Evolutionary conservation across 2,113 vertebrate genomes (phyloP), one percentile per base, ranked within the genome.

Genomic region (Ailuropoda melanoleuca): DNA sequence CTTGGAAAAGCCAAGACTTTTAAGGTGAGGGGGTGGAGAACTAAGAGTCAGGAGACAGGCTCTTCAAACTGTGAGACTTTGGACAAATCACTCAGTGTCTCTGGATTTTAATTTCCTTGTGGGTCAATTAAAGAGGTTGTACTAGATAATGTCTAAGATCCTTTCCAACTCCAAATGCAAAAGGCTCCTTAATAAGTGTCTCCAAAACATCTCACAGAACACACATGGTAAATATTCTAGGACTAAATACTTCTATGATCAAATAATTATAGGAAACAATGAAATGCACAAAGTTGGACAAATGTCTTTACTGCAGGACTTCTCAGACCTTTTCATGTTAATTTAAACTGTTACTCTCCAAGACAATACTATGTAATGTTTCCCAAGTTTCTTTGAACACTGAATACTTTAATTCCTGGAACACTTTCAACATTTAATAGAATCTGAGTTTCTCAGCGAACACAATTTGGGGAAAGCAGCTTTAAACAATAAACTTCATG

Each of bases 331-430:
- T 92, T 75, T 48, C 18, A 48, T 85, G 84, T 11, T 77, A 70
- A 77, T 48, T 88, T 48, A 95, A 24, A 80, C 23, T 34, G 50
- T 87, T 84, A 77, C 31, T 78, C 48, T 90, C 80, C 43, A 62
- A 74, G n/a, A 92, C 26, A 74, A 82, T 53, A 84, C 17, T 43
- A 46, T n/a, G 9, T 19, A 88, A 26, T 53, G 19, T 43, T 68
- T 50, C 17, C 39, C 60, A 96, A 90, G 34, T 93, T 93, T 96
- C 74, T 92, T 64, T 94, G 84, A 87, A 86, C 8, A 75, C 43
- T 23, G 48, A 90, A 62, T 93, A 95, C 87, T 97, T 97, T 93
- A 78, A 96, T 96, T 97, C n/a, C 80, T 90, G 62, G 78, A 90
- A 97, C 15, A 58, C 26, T 88, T 96, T 87, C 68, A 90, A 93